These are phyloP conservation scores for Eristalis intricaria DNA, from an alignment of 2,888 invertebrate species.

Conservation along the genomic window DNA sequence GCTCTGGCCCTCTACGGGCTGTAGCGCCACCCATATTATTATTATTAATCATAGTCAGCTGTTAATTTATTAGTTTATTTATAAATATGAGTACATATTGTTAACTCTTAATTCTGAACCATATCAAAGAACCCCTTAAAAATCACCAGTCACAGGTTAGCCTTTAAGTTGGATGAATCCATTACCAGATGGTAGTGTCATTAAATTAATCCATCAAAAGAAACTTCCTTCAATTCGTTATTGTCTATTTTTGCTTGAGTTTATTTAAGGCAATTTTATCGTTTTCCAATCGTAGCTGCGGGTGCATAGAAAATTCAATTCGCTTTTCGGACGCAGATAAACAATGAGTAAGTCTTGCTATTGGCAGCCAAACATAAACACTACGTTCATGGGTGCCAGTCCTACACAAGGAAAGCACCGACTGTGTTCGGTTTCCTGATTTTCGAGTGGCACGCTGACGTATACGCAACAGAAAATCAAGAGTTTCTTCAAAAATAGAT, in stretches of 20 bases:
- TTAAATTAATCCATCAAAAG: too few relatives aligned
- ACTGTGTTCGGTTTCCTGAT: neutral
- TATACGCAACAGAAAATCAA: conserved; percentile 22
- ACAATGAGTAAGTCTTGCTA: neutral
- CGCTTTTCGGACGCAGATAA: neutral
- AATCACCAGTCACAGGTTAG: too few relatives aligned
- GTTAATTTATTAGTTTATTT: too few relatives aligned
- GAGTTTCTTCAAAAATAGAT: conserved; percentile 48
- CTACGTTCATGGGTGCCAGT: neutral
- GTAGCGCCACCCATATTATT: too few relatives aligned
- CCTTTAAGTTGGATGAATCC: too few relatives aligned
- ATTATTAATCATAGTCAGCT: too few relatives aligned
- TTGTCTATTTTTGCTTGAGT: neutral
- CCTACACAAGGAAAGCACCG: neutral
- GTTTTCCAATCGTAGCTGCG: neutral
- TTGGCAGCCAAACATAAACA: neutral
- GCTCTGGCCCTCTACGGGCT: too few relatives aligned
- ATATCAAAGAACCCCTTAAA: too few relatives aligned
- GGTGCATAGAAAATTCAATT: neutral
- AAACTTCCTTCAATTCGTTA: too few relatives aligned
- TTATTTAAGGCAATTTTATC: neutral
- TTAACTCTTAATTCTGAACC: too few relatives aligned
- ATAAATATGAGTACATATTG: too few relatives aligned
- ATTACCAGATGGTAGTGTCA: too few relatives aligned
- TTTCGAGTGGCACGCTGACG: conserved; percentile 10